These are phyloP conservation scores for Hippocampus abdominalis DNA, from an alignment of 2,113 vertebrate species.

Conservation along the genomic window DNA sequence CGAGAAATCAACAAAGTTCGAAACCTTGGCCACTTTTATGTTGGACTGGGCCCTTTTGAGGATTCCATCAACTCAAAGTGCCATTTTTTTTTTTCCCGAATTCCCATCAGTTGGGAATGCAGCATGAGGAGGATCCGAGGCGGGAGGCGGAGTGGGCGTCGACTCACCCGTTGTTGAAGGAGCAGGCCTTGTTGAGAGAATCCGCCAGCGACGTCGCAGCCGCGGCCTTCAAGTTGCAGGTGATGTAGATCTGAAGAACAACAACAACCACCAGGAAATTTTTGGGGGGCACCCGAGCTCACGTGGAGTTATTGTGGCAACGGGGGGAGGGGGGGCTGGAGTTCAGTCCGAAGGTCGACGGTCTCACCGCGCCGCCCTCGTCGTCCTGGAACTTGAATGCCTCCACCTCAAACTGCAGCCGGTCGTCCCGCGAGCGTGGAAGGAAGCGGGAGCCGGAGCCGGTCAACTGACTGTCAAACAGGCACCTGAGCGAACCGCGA, in stretches of 20 bases:
- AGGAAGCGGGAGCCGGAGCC: slow-evolving; percentile 55
- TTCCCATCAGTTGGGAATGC: neutral
- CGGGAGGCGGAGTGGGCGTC: neutral
- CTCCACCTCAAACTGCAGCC: slow-evolving; percentile 55
- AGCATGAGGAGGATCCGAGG: neutral
- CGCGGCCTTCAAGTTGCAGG: slow-evolving; percentile 48
- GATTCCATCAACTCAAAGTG: neutral
- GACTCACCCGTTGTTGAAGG: slow-evolving; percentile 51
- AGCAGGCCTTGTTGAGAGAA: slow-evolving; percentile 54
- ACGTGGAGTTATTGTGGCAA: neutral
- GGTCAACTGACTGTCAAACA: slow-evolving; percentile 52
- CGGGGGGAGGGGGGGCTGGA: too few relatives aligned
- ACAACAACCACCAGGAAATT: neutral
- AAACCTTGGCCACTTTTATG: too few relatives aligned
- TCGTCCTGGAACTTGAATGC: slow-evolving; percentile 57
- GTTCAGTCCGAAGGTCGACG: neutral
- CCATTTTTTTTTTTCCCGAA: neutral
- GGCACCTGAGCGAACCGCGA: slow-evolving; percentile 42
- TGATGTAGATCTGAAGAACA: slow-evolving; percentile 52
- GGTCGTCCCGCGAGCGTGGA: slow-evolving; percentile 33
- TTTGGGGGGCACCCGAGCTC: neutral
- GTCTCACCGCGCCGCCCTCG: slow-evolving; percentile 29
- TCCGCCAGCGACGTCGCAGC: slow-evolving; percentile 6
- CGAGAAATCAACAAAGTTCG: too few relatives aligned
- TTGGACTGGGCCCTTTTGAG: neutral